Evolutionary conservation across 2,113 vertebrate genomes (phyloP), one percentile per base, ranked within the genome.

Genomic region (Cromileptes altivelis): DNA sequence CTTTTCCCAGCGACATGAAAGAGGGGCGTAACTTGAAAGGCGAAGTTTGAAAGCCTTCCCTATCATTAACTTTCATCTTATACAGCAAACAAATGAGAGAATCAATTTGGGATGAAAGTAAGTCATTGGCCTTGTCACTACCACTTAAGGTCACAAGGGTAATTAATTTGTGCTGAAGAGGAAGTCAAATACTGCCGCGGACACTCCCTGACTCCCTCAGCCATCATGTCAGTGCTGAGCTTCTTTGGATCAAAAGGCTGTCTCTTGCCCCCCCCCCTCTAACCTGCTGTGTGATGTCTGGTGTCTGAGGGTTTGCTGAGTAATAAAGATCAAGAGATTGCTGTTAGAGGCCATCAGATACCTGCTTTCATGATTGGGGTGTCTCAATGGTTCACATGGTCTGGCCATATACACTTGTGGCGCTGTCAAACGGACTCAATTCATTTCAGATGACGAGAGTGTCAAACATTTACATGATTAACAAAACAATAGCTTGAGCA

Each of bases 281-380:
- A 82, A 72, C 85, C 71, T 50, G 47, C 75, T 50, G 82, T 91
- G 81, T 91, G 76, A 88, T 90, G 89, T 84, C 70, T 91, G 61
- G 3, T 87, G 88, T 93, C 80, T 86, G 55, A 50, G 83, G 56
- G 78, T 79, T 65, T 27, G 81, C 80, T 62, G 85, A 78, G 86
- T 89, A 91, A 93, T 78, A 70, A 88, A 89, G 91, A 92, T 94
- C 92, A 91, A 91, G 85, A 85, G 86, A 82, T 74, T 63, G 78
- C 65, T 76, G 79, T 89, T 79, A 79, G 58, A 87, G 82, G 89
- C 82, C 80, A 84, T 53, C 49, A 62, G 82, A 92, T 70, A 63
- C 69, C 61, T 78, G 62, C 64, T 75, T 87, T 78, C 68, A 78
- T 88, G 77, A 89, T 82, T 57, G 70, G 67, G 15, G 62, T 37